phyloP scores from a whole-genome alignment of 2,797 vertebrate genomes.

The Glossophaga mutica region DNA sequence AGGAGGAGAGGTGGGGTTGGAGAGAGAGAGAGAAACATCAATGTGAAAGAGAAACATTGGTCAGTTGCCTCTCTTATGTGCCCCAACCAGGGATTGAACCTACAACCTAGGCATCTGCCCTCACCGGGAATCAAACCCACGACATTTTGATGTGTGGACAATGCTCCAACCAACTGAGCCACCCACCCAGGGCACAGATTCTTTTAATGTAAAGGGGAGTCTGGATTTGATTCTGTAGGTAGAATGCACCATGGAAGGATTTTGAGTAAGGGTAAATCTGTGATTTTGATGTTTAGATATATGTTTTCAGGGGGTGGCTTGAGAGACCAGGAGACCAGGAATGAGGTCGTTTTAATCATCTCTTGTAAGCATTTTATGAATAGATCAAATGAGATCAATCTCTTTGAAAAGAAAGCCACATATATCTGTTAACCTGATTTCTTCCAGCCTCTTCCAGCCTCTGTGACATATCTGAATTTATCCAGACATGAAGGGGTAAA shows the following conservation, averaged over 20 bases:
- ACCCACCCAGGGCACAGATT: background rate
- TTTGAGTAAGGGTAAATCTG: background rate
- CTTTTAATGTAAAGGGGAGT: background rate
- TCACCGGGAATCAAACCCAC: background rate
- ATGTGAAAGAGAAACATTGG: background rate
- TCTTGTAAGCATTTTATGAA: slow-evolving; percentile 23
- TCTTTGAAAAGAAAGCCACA: background rate
- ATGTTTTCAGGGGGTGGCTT: background rate
- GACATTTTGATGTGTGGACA: background rate
- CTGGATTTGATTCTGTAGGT: background rate
- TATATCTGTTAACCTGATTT: background rate
- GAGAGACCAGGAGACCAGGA: background rate
- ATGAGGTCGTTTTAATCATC: slow-evolving; percentile 8
- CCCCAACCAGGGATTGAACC: background rate
- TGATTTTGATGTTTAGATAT: background rate
- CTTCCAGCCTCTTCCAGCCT: background rate
- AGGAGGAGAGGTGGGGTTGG: background rate
- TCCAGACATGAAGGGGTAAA: background rate
- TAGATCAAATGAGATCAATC: slow-evolving; percentile 34
- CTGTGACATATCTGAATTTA: background rate
- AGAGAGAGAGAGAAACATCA: background rate
- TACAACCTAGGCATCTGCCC: background rate
- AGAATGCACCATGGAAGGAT: background rate
- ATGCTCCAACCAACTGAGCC: background rate
- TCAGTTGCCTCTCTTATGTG: background rate